Percentiles rank a stretch among this genome's conserved stretches.
Conservation (phyloP, 2,888 invertebrate genomes). For the Deilephila porcellus region DNA sequence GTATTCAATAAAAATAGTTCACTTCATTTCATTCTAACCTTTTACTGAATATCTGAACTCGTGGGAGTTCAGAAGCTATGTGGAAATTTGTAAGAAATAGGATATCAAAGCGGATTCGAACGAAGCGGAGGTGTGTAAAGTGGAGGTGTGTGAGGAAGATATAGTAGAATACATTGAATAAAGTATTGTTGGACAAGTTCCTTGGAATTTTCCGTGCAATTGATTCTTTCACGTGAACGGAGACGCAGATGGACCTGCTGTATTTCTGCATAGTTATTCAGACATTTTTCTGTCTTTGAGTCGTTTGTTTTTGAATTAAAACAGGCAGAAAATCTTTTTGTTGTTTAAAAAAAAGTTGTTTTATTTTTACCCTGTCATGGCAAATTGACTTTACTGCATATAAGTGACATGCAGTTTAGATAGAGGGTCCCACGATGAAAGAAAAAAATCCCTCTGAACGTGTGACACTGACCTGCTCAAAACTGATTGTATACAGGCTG, state of each 20-base stretch:
- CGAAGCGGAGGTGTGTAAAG: not conserved
- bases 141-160: not conserved
- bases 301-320: too few relatives aligned
- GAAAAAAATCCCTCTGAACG: too few relatives aligned
- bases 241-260: not conserved
- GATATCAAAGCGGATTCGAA: not conserved
- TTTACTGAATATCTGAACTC: not conserved
- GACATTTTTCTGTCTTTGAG: not conserved
- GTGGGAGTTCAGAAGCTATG: not conserved
- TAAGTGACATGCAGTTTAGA: too few relatives aligned
- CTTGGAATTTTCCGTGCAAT: not conserved
- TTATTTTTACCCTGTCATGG: too few relatives aligned
- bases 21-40: too few relatives aligned
- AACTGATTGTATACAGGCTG: too few relatives aligned
- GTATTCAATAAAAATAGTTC: too few relatives aligned
- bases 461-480: too few relatives aligned
- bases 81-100: not conserved
- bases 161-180: not conserved
- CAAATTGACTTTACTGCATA: too few relatives aligned
- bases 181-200: conserved; percentile 3
- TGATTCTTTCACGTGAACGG: conserved; percentile 3
- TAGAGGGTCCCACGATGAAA: too few relatives aligned
- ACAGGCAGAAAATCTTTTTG: too few relatives aligned
- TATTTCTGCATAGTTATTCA: not conserved
- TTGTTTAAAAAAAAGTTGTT: too few relatives aligned